phyloP scores from a whole-genome alignment of 37 sponge, comb jelly and placozoan genomes.

The Theonella swinhoei region DNA sequence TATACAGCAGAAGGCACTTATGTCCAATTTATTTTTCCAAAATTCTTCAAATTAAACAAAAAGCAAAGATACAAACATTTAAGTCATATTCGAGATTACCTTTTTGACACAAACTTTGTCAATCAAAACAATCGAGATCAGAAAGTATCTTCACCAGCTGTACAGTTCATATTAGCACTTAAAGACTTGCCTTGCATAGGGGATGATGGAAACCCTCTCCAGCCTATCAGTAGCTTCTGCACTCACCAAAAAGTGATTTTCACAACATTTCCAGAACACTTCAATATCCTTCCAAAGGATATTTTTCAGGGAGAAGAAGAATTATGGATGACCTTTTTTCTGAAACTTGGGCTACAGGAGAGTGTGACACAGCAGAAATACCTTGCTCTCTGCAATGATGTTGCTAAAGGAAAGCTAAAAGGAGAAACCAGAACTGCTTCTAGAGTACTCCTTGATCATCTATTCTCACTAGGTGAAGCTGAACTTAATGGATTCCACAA shows the following conservation, averaged over 20 bases:
- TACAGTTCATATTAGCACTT: background rate
- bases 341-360: slow-evolving; percentile 10
- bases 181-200: slow-evolving; percentile 30
- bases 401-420: slow-evolving; percentile 10
- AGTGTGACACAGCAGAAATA: slow-evolving; percentile 8
- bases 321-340: slow-evolving; percentile 52
- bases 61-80: slow-evolving; percentile 39
- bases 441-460: slow-evolving; percentile 20
- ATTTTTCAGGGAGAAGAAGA: slow-evolving; percentile 9
- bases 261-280: slow-evolving; percentile 17
- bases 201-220: background rate
- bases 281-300: slow-evolving; percentile 18
- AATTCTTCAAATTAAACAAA: slow-evolving; percentile 37
- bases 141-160: background rate
- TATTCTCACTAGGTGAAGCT: slow-evolving; percentile 25
- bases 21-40: slow-evolving; percentile 35
- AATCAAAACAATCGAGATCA: background rate
- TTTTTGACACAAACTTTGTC: background rate
- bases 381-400: background rate
- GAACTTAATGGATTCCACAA: slow-evolving; percentile 3
- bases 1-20: slow-evolving; percentile 16
- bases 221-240: slow-evolving; percentile 21
- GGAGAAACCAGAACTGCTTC: slow-evolving; percentile 20
- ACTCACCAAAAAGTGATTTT: slow-evolving; percentile 32
- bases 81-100: slow-evolving; percentile 39